Conservation (phyloP, 2,797 vertebrate genomes). For the Eurystomus glaucurus region DNA sequence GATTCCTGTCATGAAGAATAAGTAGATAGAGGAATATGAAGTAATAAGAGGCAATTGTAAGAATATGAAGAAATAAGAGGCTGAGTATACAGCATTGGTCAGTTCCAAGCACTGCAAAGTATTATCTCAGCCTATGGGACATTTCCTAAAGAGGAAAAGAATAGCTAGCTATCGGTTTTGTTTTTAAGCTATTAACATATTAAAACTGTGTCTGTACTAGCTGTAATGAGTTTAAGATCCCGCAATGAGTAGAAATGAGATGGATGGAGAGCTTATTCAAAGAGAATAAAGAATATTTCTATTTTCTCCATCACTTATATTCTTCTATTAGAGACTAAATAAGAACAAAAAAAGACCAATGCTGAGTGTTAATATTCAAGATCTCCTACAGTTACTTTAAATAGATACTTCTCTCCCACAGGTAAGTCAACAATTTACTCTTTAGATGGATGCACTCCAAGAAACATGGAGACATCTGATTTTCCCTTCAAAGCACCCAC, state of each 20-base stretch:
- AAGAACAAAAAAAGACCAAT: not conserved
- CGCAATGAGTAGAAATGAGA: not conserved
- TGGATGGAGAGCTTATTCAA: not conserved
- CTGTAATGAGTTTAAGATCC: not conserved
- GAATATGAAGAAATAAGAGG: not conserved
- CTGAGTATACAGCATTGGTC: not conserved
- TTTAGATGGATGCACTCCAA: not conserved
- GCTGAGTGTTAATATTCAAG: not conserved
- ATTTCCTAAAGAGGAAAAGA: not conserved
- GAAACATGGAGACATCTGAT: not conserved
- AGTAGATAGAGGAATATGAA: not conserved
- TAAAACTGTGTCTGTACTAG: not conserved
- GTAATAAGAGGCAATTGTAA: not conserved
- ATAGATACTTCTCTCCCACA: not conserved
- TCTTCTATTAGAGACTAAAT: not conserved
- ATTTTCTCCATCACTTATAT: not conserved
- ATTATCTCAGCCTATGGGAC: not conserved
- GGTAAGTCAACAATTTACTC: not conserved
- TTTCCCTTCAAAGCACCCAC: not conserved
- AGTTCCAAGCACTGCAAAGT: not conserved
- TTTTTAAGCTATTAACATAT: not conserved
- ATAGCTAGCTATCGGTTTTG: rapidly evolving
- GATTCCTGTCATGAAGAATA: not conserved
- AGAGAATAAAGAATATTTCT: not conserved
- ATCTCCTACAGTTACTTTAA: not conserved